A percentile compares a stretch with the other conserved stretches of the same genome.
Conservation (phyloP, 2,888 invertebrate species). For the Megaustenia siamemsis region DNA sequence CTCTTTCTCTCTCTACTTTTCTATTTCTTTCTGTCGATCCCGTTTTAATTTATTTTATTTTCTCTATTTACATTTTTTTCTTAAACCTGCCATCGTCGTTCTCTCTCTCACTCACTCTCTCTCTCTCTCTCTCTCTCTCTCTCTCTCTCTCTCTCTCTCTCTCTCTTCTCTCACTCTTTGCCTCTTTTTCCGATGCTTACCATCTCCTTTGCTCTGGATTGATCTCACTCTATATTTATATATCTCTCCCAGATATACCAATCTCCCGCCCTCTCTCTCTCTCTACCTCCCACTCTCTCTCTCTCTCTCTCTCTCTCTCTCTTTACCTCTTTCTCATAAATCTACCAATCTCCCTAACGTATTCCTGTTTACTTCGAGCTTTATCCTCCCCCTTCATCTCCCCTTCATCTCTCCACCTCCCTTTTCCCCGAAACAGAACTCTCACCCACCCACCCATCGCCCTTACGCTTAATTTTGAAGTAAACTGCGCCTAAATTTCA, state of each 20-base stretch:
- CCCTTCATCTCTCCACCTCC: neutral
- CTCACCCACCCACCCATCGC: neutral
- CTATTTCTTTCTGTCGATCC: neutral
- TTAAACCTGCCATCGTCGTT: neutral
- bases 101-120: neutral
- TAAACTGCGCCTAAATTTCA: constrained; percentile 37
- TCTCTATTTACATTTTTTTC: neutral
- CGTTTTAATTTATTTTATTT: neutral
- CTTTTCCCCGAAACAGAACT: neutral
- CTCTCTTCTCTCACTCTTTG: too few relatives aligned
- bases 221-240: neutral
- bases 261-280: neutral
- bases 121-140: neutral
- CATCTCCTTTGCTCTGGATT: neutral
- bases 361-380: neutral
- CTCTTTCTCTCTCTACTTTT: neutral
- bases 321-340: neutral
- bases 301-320: constrained; percentile 18
- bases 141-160: neutral
- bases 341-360: neutral
- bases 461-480: constrained; percentile 33
- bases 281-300: constrained; percentile 9
- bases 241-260: neutral
- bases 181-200: neutral
- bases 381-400: neutral